Evolutionary conservation across 2,113 vertebrate genomes (phyloP), one percentile per base, ranked within the genome.

Genomic region (Gymnarchus niloticus): DNA sequence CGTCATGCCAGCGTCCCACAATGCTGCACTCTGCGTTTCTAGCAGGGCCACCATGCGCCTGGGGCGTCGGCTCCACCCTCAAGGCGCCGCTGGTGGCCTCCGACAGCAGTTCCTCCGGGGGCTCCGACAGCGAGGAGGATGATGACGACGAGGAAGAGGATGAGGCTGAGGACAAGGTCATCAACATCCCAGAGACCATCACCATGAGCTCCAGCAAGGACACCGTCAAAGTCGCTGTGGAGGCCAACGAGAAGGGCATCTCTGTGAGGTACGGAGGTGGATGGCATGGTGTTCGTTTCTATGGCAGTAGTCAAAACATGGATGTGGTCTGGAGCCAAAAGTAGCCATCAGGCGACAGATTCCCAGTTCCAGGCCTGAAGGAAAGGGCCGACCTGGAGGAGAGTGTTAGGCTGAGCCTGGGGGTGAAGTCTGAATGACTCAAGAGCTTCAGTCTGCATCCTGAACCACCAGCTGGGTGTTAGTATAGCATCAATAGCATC

Each of bases 91-190:
- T 94, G 28, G 91, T 92, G 85, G 95, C 93, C 59, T 94, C 95
- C 0, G 96, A 97, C 93, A 95, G 96, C 92, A 95, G 96, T 92
- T 97, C 96, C 87, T 96, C 96, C 0, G 96, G 94, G 0, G 95
- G 95, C 61, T 96, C 96, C 0, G 94, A 95, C 90, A 95, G 95
- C 0, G 92, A 96, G 9, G 95, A 97, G 0, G 93, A 95, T 90
- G 89, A 33, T 0, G 90, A 95, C 44, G 87, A 89, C 0, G 86
- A 91, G 9, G 92, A 84, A 83, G 93, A 95, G 10, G 87, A 83
- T 6, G 44, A 69, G 33, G 65, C 33, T 69, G 65, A 37, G 28
- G 94, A 95, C 33, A 95, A 93, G 49, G 90, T 87, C 0, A 88
- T 87, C 0, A 90, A 87, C 0, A 5, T 90, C 87, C 89, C 86